Evolutionary conservation across 2,797 vertebrate species (phyloP), one percentile per base, ranked within the genome.

Genomic region (Ceyx erithaca): DNA sequence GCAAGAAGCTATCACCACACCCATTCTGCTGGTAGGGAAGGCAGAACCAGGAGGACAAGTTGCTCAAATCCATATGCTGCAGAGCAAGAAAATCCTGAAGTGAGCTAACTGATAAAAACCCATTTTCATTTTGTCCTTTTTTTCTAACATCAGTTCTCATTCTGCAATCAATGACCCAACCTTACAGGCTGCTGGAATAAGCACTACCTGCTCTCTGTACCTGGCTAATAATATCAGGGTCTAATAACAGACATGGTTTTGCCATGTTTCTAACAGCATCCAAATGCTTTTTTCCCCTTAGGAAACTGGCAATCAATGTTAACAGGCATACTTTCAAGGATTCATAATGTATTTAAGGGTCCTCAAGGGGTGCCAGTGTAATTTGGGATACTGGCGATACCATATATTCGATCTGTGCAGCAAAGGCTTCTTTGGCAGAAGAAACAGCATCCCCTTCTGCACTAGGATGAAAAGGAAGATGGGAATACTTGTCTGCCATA

Each of bases 1-100:
- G 22, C 7, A 10, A 18, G 46, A n/a, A 63, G 63, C 55, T 26
- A 33, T 8, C 33, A 8, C 46, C 22, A 3, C 0, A 33, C 45
- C 41, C 71, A 17, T 3, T 18, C 59, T 81, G 78, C 41, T 37
- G 75, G 18, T 14, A 58, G 8, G 4, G 18, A 46, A 49, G 63
- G 63, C 70, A 68, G 51, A 59, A 41, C 12, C 46, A 69, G 31
- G n/a, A 72, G 49, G 25, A 23, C 28, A 66, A 23, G 25, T 43
- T 4, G 19, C 5, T 49, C 78, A 73, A 89, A 64, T 16, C 21
- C 62, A 35, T 0, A 0, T 2, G 2, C 18, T 68, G 14, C 61
- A 78, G 13, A 33, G 28, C 62, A 57, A 61, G 30, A 69, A 35
- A 71, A 79, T 7, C n/a, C 67, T 48, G 4, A 46, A 35, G 8